Conservation (phyloP, 2,797 vertebrate genomes). For the Galaxias olidus region DNA sequence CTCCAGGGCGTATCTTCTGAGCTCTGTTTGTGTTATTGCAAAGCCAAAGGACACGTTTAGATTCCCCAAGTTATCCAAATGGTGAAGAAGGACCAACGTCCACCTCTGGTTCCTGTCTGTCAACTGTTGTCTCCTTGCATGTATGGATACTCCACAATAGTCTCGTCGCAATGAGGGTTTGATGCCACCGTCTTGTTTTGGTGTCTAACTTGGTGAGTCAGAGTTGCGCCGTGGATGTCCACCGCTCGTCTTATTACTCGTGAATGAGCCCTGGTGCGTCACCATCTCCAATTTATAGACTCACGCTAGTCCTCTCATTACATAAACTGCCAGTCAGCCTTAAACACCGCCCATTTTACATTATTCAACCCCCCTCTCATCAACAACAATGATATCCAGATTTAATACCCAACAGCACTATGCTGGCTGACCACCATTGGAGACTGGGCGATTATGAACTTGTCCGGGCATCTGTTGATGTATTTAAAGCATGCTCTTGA, state of each 20-base stretch:
- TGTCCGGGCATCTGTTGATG: conserved; percentile 81
- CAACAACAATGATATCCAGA: conserved; percentile 79
- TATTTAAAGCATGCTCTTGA: conserved; percentile 73
- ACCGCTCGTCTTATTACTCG: conserved; percentile 68
- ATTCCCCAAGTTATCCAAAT: conserved; percentile 79
- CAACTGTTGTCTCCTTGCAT: conserved; percentile 62
- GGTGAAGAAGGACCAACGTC: conserved; percentile 68
- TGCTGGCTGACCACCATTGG: conserved; percentile 68
- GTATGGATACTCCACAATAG: conserved; percentile 73
- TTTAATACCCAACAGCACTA: conserved; percentile 78
- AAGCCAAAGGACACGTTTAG: conserved; percentile 53
- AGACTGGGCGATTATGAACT: conserved; percentile 78
- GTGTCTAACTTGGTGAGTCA: conserved; percentile 67
- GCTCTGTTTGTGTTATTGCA: conserved; percentile 56
- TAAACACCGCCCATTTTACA: conserved; percentile 82
- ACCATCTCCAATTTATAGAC: conserved; percentile 86
- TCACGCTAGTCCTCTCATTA: conserved; percentile 85
- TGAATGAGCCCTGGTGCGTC: conserved; percentile 72
- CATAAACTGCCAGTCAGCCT: conserved; percentile 87
- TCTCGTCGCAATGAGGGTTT: conserved; percentile 49
- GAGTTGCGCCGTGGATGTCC: conserved; percentile 56
- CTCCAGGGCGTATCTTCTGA: conserved; percentile 52
- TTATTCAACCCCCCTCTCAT: conserved; percentile 75
- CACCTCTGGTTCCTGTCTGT: conserved; percentile 58
- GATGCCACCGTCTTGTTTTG: conserved; percentile 64